Conservation (phyloP, 2,797 vertebrate genomes). For the Onychomys arenicola region DNA sequence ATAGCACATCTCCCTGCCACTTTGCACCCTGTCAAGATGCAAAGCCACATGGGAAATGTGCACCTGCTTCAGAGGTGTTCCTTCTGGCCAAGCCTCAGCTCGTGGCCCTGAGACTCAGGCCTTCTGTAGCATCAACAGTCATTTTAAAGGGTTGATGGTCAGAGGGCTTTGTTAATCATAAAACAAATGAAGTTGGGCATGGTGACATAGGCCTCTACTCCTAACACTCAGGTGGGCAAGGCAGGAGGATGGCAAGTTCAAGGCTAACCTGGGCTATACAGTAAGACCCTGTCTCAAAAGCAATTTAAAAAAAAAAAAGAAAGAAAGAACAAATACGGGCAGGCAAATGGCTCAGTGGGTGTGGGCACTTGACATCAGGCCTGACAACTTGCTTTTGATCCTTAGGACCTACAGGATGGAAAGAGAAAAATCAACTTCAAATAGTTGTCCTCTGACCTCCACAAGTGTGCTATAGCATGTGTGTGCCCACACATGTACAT, state of each 20-base stretch:
- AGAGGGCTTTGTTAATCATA: constrained; percentile 54
- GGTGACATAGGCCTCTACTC: not conserved
- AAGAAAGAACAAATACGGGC: not conserved
- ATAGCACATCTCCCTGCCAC: constrained; percentile 62
- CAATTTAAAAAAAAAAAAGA: not conserved
- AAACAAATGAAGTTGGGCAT: constrained; percentile 25
- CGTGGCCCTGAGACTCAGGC: constrained; percentile 54
- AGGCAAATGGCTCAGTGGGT: not conserved
- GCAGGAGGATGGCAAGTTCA: not conserved
- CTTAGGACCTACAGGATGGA: not conserved
- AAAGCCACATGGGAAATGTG: not conserved
- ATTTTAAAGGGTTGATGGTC: constrained; percentile 13
- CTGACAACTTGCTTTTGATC: not conserved
- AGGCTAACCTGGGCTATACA: not conserved
- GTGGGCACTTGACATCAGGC: not conserved
- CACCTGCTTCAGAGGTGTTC: not conserved
- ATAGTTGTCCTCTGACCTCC: not conserved
- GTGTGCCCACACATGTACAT: not conserved
- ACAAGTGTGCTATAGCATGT: not conserved
- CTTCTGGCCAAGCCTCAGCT: constrained; percentile 15
- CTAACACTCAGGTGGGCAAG: not conserved
- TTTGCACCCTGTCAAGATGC: constrained; percentile 66
- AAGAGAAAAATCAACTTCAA: not conserved
- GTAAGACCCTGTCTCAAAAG: not conserved
- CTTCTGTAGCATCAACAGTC: not conserved